Conservation (phyloP, 2,113 vertebrate genomes). For the Oncorhynchus masou region DNA sequence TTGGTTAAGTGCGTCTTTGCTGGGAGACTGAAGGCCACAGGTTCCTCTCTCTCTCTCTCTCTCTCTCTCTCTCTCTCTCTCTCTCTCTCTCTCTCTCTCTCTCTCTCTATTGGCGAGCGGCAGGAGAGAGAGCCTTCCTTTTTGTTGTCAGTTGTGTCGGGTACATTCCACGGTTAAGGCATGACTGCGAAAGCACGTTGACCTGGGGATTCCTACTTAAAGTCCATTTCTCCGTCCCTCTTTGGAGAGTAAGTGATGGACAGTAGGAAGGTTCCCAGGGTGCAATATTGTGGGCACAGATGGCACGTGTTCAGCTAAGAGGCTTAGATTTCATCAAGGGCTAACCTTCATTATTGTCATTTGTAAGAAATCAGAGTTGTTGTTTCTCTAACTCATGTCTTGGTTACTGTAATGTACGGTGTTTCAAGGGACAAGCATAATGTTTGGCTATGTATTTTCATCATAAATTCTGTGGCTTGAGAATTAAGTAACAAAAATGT, state of each 20-base stretch:
- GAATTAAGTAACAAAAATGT: background rate
- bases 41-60: constrained; percentile 46
- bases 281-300: constrained; percentile 63
- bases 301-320: constrained; percentile 70
- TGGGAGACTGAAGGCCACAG: constrained; percentile 69
- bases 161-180: constrained; percentile 46
- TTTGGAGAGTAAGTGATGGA: constrained; percentile 14
- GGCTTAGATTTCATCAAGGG: constrained; percentile 71
- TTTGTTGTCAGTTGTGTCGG: constrained; percentile 61
- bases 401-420: background rate
- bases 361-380: constrained; percentile 23
- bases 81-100: constrained; percentile 30
- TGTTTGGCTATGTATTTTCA: background rate
- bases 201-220: constrained; percentile 32
- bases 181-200: constrained; percentile 37
- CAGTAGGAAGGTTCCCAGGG: constrained; percentile 30
- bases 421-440: background rate
- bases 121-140: constrained; percentile 21
- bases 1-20: constrained; percentile 70
- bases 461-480: background rate
- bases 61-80: constrained; percentile 32
- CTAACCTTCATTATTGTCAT: constrained; percentile 69
- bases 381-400: background rate
- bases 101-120: constrained; percentile 12
- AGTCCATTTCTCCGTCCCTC: constrained; percentile 6